Percentiles rank a stretch among this genome's conserved stretches.
These are phyloP conservation scores for Parnassius mnemosyne DNA, from an alignment of 2,888 invertebrate species.

Conservation along the genomic window DNA sequence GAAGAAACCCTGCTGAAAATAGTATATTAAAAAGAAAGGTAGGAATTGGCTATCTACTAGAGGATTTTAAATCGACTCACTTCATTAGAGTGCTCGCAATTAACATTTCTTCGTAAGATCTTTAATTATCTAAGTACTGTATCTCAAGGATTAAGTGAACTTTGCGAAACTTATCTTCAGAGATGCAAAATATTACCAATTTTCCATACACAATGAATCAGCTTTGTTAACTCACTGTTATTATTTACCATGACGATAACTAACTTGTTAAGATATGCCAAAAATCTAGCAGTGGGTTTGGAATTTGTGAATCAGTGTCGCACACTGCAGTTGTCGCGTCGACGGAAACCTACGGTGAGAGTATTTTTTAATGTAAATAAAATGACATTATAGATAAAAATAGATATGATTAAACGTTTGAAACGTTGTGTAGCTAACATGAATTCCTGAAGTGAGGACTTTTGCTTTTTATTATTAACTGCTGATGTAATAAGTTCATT, in stretches of 20 bases:
- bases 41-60: too few species aligned
- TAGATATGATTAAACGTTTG: slow-evolving; percentile 11
- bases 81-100: too few species aligned
- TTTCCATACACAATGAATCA: slow-evolving; percentile 10
- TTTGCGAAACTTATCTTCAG: too few species aligned
- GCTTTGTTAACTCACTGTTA: slow-evolving; percentile 10
- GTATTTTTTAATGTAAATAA: slow-evolving; percentile 26
- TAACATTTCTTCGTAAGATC: too few species aligned
- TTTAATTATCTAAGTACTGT: too few species aligned
- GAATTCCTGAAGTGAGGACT: not conserved
- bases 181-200: too few species aligned
- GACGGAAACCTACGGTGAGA: slow-evolving; percentile 10
- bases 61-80: too few species aligned
- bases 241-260: slow-evolving; percentile 13
- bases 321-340: slow-evolving; percentile 29
- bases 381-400: slow-evolving; percentile 24
- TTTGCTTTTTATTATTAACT: not conserved
- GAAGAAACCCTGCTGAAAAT: too few species aligned
- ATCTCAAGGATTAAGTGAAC: too few species aligned
- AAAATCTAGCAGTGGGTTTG: slow-evolving; percentile 26
- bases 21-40: too few species aligned
- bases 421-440: not conserved
- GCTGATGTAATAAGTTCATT: not conserved
- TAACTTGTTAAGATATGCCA: slow-evolving; percentile 19
- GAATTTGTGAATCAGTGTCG: slow-evolving; percentile 33